Evolutionary conservation across 1,140 invertebrate genomes (phyloP), one percentile per base, ranked within the genome.

Genomic region (Trialeurodes vaporariorum): DNA sequence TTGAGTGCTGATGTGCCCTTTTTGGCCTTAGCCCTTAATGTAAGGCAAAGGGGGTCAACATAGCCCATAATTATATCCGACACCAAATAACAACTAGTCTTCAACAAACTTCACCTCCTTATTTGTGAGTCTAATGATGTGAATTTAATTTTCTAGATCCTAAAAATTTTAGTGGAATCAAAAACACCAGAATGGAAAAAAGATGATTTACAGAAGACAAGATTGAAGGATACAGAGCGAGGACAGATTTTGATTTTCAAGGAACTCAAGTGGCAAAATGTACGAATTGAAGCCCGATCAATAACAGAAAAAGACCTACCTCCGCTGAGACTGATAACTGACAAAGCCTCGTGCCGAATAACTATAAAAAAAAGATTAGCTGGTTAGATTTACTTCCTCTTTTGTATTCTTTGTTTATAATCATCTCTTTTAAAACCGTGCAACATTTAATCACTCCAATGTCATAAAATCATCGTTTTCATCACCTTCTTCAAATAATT

Each of bases 181-280:
- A 88, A 93, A 74, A 92, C 90, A 62, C 94, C 95, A 2, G 87
- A 87, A 64, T 98, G 96, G 88, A 83, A 88, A 58, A 84, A 84
- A 69, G 86, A 85, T 68, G 91, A 93, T 78, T 81, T 99, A 67
- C 85, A 90, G 75, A 83, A 89, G 76, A 97, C 95, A 40, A 84
- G 95, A 73, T 83, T 99, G 61, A 95, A 96, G 80, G 94, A 97
- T 76, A 82, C 87, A 11, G 85, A 88, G 63, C 85, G 87, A 72
- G 92, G 92, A 27, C 91, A 97, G 74, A 81, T 98, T 69, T 81
- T 99, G 64, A 91, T 98, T 75, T 99, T 98, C 80, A 99, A 99
- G 83, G 94, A 98, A 81, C 80, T 98, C 62, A 90, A 94, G 75
- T 99, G 96, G 96, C 94, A 98, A 80, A 96, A 92, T 62, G 85